Conservation (phyloP, 2,113 vertebrate genomes). For the Rhinoptilus africanus region DNA sequence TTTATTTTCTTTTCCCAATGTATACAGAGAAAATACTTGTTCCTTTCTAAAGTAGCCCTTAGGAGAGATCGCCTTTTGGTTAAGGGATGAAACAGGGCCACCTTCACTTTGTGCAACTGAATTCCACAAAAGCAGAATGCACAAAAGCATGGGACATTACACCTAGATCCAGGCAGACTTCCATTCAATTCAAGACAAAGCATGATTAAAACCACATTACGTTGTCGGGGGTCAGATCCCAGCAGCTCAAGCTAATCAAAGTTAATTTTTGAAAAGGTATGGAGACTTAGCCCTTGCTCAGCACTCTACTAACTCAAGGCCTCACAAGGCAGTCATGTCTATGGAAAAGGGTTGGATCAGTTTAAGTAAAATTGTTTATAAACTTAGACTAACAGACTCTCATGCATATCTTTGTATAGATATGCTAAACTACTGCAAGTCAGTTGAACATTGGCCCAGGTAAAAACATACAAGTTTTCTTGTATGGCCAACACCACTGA, state of each 20-base stretch:
- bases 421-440: background rate
- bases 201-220: background rate
- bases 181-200: background rate
- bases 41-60: background rate
- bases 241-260: background rate
- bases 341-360: background rate
- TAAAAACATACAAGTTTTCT: background rate
- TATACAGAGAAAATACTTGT: background rate
- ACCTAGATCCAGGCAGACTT: background rate
- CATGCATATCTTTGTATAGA: background rate
- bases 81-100: background rate
- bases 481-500: background rate
- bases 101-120: background rate
- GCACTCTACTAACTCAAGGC: background rate
- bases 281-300: background rate
- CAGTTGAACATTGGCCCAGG: background rate
- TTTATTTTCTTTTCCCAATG: background rate
- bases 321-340: background rate
- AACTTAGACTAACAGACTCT: background rate
- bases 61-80: background rate
- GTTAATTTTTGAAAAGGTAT: background rate
- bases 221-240: background rate
- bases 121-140: background rate
- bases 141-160: background rate
- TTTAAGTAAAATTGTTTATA: background rate